Conservation (phyloP, 2,888 invertebrate species). For the Ectemnius continuus region DNA sequence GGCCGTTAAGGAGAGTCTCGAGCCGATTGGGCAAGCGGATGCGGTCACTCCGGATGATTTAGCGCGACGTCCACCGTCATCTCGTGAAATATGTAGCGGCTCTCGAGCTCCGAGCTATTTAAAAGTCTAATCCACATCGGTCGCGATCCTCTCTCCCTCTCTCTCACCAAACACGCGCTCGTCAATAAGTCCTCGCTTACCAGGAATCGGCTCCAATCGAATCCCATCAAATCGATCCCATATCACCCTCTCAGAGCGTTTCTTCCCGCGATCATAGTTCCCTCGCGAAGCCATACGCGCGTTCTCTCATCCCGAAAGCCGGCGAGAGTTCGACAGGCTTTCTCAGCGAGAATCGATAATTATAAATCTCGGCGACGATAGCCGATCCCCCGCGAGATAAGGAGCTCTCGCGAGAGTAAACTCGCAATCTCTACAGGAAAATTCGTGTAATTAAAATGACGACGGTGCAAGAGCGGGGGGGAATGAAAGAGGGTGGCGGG, state of each 20-base stretch:
- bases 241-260: too few species aligned
- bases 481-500: neutral
- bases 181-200: conserved; percentile 45
- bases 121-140: conserved; percentile 65
- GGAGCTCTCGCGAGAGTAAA: conserved; percentile 6
- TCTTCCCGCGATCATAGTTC: too few species aligned
- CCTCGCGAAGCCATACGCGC: too few species aligned
- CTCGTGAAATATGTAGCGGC: conserved; percentile 66
- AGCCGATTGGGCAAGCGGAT: conserved; percentile 73
- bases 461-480: conserved; percentile 43
- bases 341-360: conserved; percentile 18
- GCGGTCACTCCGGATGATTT: conserved; percentile 72
- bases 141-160: conserved; percentile 59
- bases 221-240: too few species aligned
- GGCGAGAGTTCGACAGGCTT: neutral
- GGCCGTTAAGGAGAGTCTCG: conserved; percentile 64
- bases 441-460: conserved; percentile 71
- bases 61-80: conserved; percentile 64
- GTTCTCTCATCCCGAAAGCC: too few species aligned
- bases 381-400: conserved; percentile 28
- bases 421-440: conserved; percentile 65
- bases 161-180: conserved; percentile 34
- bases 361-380: conserved; percentile 42
- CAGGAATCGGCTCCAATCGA: too few species aligned
- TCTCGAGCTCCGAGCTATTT: conserved; percentile 54